Conservation (phyloP, 2,797 vertebrate species). For the Premnoplex brunnescens region DNA sequence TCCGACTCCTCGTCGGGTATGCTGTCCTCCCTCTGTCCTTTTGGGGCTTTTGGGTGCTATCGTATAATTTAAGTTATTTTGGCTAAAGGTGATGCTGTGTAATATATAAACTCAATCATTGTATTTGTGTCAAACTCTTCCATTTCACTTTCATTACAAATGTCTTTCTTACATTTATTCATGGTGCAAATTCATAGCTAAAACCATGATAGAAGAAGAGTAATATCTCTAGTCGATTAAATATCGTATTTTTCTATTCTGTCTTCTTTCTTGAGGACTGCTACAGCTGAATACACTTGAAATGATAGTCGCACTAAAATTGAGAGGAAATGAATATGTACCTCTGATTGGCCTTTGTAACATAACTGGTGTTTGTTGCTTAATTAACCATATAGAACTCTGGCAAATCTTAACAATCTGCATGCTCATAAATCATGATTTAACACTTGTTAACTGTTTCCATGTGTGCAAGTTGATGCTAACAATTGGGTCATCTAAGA, state of each 20-base stretch:
- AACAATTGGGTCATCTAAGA: conserved; percentile 52
- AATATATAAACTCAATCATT: conserved; percentile 66
- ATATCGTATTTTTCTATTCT: conserved; percentile 63
- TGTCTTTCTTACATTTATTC: conserved; percentile 61
- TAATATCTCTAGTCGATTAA: conserved; percentile 55
- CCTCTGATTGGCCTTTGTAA: conserved; percentile 67
- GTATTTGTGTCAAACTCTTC: conserved; percentile 64
- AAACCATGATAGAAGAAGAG: conserved; percentile 50
- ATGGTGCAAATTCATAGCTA: conserved; percentile 51
- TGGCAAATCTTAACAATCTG: conserved; percentile 54
- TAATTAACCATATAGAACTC: conserved; percentile 57
- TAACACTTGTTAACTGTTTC: conserved; percentile 65
- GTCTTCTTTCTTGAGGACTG: conserved; percentile 68
- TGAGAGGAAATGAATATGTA: conserved; percentile 64
- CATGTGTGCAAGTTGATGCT: conserved; percentile 66
- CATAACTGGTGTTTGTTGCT: conserved; percentile 53
- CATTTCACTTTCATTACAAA: conserved; percentile 73
- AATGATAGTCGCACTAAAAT: conserved; percentile 61
- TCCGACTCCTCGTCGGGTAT: conserved; percentile 99
- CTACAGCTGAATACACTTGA: conserved; percentile 69
- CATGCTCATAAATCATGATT: conserved; percentile 47
- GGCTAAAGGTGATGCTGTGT: conserved; percentile 56
- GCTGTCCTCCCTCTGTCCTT: conserved; percentile 96
- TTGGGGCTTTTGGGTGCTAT: conserved; percentile 90
- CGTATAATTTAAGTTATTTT: conserved; percentile 76